Percentiles rank a stretch among this genome's conserved stretches.
These are phyloP conservation scores for Carduelis carduelis DNA, from an alignment of 2,797 vertebrate species.

Conservation along the genomic window DNA sequence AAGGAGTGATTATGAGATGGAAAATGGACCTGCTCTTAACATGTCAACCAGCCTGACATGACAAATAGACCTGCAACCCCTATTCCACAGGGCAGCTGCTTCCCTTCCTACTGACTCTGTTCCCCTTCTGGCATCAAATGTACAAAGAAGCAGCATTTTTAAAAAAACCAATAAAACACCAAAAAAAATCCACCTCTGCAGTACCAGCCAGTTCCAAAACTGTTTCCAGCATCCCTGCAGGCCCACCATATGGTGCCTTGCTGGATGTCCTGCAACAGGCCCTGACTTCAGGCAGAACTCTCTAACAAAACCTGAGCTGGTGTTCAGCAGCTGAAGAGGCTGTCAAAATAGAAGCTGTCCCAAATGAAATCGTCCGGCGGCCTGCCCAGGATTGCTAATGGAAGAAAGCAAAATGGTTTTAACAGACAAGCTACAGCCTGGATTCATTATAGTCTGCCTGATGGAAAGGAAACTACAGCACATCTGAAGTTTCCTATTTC, in stretches of 20 bases:
- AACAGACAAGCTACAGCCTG: constrained; percentile 29
- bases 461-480: constrained; percentile 55
- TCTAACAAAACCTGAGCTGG: neutral
- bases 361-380: neutral
- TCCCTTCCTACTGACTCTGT: neutral
- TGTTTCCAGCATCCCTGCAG: neutral
- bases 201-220: neutral
- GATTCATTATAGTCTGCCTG: neutral
- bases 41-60: neutral
- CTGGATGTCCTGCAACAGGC: neutral
- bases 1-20: neutral
- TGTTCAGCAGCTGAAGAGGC: neutral
- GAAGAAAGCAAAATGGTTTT: constrained; percentile 17
- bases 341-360: constrained; percentile 2
- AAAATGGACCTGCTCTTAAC: neutral
- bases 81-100: neutral
- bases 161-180: no score
- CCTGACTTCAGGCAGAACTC: neutral
- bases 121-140: neutral
- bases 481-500: constrained; percentile 43
- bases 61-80: neutral
- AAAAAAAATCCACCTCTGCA: neutral
- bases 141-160: neutral
- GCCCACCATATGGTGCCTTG: neutral
- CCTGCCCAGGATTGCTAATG: neutral